A percentile compares a stretch with the other conserved stretches of the same genome.
Conservation (phyloP, 2,888 invertebrate genomes). For the Carcina quercana region DNA sequence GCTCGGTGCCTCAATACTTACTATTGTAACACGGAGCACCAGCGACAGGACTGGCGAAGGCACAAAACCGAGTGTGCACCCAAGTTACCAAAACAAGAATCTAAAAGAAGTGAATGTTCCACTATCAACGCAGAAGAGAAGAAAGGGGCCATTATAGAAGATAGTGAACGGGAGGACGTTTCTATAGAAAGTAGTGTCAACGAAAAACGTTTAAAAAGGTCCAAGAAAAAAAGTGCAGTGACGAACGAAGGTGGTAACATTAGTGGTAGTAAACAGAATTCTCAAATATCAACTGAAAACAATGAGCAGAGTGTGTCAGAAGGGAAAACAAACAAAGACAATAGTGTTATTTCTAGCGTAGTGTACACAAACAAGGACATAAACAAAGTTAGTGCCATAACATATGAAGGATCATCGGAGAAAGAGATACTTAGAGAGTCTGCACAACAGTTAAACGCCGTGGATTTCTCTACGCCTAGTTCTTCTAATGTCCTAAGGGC, state of each 20-base stretch:
- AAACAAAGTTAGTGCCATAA: conserved; percentile 66
- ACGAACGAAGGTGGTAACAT: conserved; percentile 40
- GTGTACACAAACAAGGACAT: conserved; percentile 55
- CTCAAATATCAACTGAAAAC: conserved; percentile 19
- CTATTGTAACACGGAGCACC: conserved; percentile 88
- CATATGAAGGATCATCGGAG: conserved; percentile 80
- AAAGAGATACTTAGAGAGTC: conserved; percentile 79
- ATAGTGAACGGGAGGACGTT: conserved; percentile 21
- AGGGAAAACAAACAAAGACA: conserved; percentile 25
- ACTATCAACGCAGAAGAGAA: conserved; percentile 30
- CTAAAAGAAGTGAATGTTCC: conserved; percentile 29
- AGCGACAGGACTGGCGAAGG: conserved; percentile 84
- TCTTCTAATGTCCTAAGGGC: conserved; percentile 41
- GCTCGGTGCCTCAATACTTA: conserved; percentile 81
- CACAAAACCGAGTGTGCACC: conserved; percentile 79
- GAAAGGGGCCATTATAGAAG: conserved; percentile 24
- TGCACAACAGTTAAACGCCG: conserved; percentile 61
- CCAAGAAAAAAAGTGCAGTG: conserved; percentile 36
- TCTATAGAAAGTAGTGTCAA: conserved; percentile 27
- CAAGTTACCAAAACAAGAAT: conserved; percentile 48
- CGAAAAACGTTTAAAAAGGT: conserved; percentile 39
- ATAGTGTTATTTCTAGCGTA: conserved; percentile 64
- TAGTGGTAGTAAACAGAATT: conserved; percentile 43
- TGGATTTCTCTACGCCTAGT: conserved; percentile 39
- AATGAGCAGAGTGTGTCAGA: neutral